Base-by-base conservation (phyloP, 2,797 vertebrate genomes). In the Taenioides sp. region DNA sequence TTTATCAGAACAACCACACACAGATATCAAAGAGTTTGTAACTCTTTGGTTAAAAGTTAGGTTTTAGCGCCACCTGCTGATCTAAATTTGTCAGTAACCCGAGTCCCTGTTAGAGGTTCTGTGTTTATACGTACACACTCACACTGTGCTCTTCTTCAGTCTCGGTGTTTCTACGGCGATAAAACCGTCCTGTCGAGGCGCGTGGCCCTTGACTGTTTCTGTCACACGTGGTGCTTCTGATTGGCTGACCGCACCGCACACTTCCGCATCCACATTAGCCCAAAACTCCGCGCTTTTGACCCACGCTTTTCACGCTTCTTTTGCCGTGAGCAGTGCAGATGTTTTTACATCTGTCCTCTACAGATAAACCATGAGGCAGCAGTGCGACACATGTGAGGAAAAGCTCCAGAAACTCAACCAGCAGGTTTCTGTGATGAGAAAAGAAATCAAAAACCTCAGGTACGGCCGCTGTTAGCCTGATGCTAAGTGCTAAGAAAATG, bases 381-480 rank as follows among this genome's bases (percentile, higher is more conserved):
- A 17, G 75, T 84, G 92, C 58, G 75, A 67, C 22, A 80, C 85
- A 72, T 81, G 86, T 57, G 43, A 65, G 0, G 86, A 91, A 1
- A 69, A 79, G 27, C 10, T 89, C 1, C 34, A 74, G 1, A 86
- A 80, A 69, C 78, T 94, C 9, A 86, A 80, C 34, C 88, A 90
- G 78, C 94, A 95, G 69, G 87, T 94, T 61, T 92, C 91, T 71
- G 89, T 94, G 12, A 94, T 94, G 94, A 88, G 94, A 60, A 94
- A 86, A 72, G 94, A 95, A 83, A 87, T 95, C 5, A 94, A 90
- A 84, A 95, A 95, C 71, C 79, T 95, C 64, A 93, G 94, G 94
- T 95, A 89, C 3, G 81, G 65, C 72, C 37, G 20, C 0, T 49
- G 1, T n/a, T 67, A 54, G 49, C 18, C 11, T 9, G n/a, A 58